Conservation (phyloP, 2,113 vertebrate species). For the Dipodomys ordii region DNA sequence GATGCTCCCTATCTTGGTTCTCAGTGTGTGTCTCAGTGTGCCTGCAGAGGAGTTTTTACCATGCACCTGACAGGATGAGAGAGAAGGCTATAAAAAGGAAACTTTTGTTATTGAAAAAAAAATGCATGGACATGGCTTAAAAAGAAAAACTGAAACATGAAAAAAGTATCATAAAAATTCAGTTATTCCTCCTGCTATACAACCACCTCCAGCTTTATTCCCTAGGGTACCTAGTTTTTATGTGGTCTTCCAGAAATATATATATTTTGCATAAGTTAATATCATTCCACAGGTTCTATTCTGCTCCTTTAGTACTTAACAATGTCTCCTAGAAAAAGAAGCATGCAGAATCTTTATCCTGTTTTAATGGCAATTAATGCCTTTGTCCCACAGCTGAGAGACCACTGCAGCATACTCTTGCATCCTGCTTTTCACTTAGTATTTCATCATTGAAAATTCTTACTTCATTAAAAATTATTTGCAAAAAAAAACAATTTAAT, state of each 20-base stretch:
- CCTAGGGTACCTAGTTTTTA: conserved; percentile 48
- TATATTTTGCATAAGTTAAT: background rate
- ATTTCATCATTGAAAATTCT: conserved; percentile 61
- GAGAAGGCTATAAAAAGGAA: conserved; percentile 4
- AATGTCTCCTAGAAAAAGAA: conserved; percentile 56
- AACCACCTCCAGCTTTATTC: conserved; percentile 49
- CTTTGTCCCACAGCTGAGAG: conserved; percentile 59
- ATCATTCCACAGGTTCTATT: conserved; percentile 51
- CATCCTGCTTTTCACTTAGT: conserved; percentile 58
- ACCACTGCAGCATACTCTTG: conserved; percentile 54
- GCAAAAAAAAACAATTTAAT: conserved; percentile 42
- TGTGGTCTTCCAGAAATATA: conserved; percentile 16
- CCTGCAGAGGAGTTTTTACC: conserved; percentile 57
- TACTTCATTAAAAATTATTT: conserved; percentile 66
- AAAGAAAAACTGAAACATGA: conserved; percentile 51
- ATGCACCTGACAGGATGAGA: conserved; percentile 77
- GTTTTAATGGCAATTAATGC: conserved; percentile 56
- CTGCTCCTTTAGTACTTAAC: conserved; percentile 39
- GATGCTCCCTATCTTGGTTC: conserved; percentile 57
- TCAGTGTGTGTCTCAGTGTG: conserved; percentile 68
- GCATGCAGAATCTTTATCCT: conserved; percentile 52
- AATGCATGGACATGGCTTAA: background rate
- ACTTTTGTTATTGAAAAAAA: conserved; percentile 54
- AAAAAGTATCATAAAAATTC: conserved; percentile 46
- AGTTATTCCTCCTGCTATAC: conserved; percentile 18